Evolutionary conservation across 2,113 vertebrate species (phyloP).

Genomic region (Eidolon helvum): DNA sequence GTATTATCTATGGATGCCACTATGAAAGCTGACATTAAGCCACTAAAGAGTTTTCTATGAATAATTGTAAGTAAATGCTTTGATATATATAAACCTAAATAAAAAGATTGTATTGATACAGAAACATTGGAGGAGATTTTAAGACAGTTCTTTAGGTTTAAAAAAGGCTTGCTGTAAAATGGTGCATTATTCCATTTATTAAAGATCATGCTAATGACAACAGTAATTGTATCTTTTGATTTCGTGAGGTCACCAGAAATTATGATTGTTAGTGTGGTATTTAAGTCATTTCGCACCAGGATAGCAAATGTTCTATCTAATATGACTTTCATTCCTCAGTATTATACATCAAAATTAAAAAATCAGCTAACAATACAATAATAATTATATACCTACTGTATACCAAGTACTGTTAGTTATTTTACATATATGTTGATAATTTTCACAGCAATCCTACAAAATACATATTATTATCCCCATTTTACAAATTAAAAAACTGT

Average conservation of each 20-base stretch:
- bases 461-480: not conserved
- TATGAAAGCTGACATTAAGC: slow-evolving; percentile 89
- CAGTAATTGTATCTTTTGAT: slow-evolving; percentile 62
- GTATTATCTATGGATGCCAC: slow-evolving; percentile 87
- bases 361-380: not conserved
- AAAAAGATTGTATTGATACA: slow-evolving; percentile 88
- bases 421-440: not conserved
- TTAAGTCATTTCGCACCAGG: not conserved
- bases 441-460: not conserved
- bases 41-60: slow-evolving; percentile 93
- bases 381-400: not conserved
- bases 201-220: slow-evolving; percentile 92
- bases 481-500: slow-evolving; percentile 9
- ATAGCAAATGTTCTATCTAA: not conserved
- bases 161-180: slow-evolving; percentile 93
- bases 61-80: slow-evolving; percentile 92
- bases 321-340: not conserved
- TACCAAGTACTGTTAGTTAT: not conserved
- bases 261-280: not conserved
- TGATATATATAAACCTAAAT: slow-evolving; percentile 89
- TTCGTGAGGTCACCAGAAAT: slow-evolving; percentile 47
- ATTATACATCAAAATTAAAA: not conserved
- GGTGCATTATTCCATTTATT: slow-evolving; percentile 92
- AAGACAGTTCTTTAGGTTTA: slow-evolving; percentile 86
- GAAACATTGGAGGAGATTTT: slow-evolving; percentile 85